A percentile compares a stretch with the other conserved stretches of the same genome.
Evolutionary conservation across 1,140 invertebrate species (phyloP).

Genomic region (Drosophila chauvacae): DNA sequence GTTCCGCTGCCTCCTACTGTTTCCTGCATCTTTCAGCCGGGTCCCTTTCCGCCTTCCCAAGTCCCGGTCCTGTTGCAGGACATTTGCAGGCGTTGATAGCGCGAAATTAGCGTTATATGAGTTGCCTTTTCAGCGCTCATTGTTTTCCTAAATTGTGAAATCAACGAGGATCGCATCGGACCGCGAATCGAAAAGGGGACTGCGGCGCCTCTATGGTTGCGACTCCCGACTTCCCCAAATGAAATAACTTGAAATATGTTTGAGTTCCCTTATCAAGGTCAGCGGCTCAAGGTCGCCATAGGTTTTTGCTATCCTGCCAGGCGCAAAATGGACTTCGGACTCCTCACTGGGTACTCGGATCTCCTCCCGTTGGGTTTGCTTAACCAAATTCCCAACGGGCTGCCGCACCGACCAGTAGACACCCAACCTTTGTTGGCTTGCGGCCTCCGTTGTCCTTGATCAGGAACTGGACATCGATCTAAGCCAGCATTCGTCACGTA

Average conservation of each 20-base stretch:
- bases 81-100: conserved; percentile 62
- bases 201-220: conserved; percentile 8
- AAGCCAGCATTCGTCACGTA: conserved; percentile 56
- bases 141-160: conserved; percentile 65
- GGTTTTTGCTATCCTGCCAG: conserved; percentile 52
- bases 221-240: not conserved
- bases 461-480: conserved; percentile 1
- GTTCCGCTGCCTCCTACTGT: conserved; percentile 67
- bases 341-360: conserved; percentile 42
- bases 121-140: conserved; percentile 66
- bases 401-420: conserved; percentile 72
- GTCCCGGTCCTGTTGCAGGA: conserved; percentile 19
- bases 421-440: conserved; percentile 63
- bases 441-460: conserved; percentile 78
- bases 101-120: conserved; percentile 79
- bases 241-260: not conserved
- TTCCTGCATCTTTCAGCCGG: conserved; percentile 26
- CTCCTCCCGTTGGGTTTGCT: conserved; percentile 73
- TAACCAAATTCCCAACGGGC: conserved; percentile 65
- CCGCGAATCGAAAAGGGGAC: conserved; percentile 1
- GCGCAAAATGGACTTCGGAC: conserved; percentile 44
- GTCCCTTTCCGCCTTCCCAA: not conserved
- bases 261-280: conserved; percentile 18
- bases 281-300: conserved; percentile 22
- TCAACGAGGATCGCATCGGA: conserved; percentile 48